phyloP scores from a whole-genome alignment of 30 jellyfish, hydroid and myxozoan species.

The Morbakka virulenta region DNA sequence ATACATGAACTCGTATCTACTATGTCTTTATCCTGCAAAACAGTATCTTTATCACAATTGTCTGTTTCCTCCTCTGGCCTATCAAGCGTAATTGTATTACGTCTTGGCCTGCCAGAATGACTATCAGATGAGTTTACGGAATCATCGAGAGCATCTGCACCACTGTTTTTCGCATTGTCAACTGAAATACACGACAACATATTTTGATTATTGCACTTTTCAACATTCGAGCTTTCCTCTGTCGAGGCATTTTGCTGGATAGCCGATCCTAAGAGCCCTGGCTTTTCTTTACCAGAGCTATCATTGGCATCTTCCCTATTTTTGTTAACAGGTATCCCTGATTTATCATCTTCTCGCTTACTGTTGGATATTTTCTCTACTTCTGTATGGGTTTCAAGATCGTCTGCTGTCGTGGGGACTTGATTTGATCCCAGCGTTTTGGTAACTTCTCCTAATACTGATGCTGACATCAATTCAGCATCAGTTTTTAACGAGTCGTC shows the following conservation, averaged over 20 bases:
- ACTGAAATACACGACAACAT: not conserved
- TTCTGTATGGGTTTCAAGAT: too few species aligned
- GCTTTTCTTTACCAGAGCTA: too few species aligned
- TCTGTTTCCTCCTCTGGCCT: not conserved
- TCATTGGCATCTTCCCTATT: not conserved
- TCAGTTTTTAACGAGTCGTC: not conserved
- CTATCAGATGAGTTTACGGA: not conserved
- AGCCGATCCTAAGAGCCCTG: not conserved
- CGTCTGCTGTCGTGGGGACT: not conserved
- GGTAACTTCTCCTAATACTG: not conserved
- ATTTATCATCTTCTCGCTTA: not conserved
- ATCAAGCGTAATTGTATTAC: not conserved
- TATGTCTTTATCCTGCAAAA: too few species aligned
- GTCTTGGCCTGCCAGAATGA: not conserved
- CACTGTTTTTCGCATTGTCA: not conserved
- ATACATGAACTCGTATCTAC: not conserved
- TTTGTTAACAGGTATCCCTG: not conserved
- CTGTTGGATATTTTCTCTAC: not conserved
- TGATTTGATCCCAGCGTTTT: not conserved
- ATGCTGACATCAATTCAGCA: not conserved
- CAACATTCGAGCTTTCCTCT: not conserved
- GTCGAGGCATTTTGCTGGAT: not conserved
- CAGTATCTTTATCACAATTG: too few species aligned
- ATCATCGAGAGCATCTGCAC: too few species aligned
- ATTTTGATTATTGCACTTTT: too few species aligned